Conservation (phyloP, 2,113 vertebrate species). For the Pelusios castaneus region DNA sequence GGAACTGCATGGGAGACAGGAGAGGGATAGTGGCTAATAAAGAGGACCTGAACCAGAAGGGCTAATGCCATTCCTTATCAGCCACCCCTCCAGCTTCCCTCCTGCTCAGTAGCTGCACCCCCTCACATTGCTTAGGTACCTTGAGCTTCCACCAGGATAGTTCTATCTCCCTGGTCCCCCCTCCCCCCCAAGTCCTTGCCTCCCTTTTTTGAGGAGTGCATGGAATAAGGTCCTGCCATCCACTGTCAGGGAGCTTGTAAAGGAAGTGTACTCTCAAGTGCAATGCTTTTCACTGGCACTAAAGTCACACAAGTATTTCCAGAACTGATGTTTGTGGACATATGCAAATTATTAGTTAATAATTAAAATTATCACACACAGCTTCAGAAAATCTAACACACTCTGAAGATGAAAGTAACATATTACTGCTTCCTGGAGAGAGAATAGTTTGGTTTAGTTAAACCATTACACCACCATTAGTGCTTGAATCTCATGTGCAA, state of each 20-base stretch:
- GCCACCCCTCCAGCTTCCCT: neutral
- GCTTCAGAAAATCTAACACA: neutral
- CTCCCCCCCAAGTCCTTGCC: neutral
- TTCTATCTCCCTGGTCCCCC: neutral
- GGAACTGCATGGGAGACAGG: neutral
- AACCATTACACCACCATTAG: neutral
- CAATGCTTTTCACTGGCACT: neutral
- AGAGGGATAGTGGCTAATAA: neutral
- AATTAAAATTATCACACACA: neutral
- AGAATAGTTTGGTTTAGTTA: neutral
- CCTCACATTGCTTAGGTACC: neutral
- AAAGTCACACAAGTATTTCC: neutral
- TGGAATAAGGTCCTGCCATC: neutral
- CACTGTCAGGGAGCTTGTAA: neutral
- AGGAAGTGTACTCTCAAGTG: neutral
- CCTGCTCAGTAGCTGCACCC: neutral
- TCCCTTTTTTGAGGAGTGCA: neutral
- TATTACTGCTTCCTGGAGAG: neutral
- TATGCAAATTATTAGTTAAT: neutral
- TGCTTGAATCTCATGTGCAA: neutral
- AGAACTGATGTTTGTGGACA: neutral
- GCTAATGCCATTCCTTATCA: neutral
- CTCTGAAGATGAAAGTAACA: neutral
- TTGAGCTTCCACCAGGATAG: neutral
- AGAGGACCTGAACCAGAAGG: neutral